Conservation (phyloP, 2,797 vertebrate species). For the Percopsis omiscomaycus region DNA sequence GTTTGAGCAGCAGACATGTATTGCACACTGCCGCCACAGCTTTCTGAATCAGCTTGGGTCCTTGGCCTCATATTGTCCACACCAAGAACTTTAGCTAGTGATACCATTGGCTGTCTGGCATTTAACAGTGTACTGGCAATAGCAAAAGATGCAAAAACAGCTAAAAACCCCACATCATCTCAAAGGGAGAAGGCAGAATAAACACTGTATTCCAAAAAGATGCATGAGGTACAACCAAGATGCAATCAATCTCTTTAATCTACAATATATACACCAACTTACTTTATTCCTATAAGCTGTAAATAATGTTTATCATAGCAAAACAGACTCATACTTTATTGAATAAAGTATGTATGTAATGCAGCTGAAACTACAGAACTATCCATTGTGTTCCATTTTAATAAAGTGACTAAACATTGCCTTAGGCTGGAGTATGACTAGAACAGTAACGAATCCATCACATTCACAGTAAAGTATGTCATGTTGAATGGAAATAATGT, state of each 20-base stretch:
- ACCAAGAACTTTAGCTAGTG: constrained; percentile 9
- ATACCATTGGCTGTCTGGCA: constrained; percentile 24
- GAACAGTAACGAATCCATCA: constrained; percentile 66
- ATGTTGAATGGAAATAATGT: constrained; percentile 32
- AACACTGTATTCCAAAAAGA: neutral
- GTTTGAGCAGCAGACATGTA: neutral
- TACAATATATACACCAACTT: neutral
- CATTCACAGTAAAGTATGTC: constrained; percentile 50
- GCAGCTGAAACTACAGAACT: constrained; percentile 63
- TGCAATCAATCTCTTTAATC: no score
- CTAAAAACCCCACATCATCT: neutral
- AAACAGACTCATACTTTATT: neutral
- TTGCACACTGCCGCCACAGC: no score
- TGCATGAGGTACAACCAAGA: neutral
- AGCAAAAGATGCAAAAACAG: no score
- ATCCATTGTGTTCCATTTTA: constrained; percentile 70
- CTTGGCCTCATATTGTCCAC: no score
- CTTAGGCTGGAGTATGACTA: constrained; percentile 62
- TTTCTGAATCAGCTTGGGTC: no score
- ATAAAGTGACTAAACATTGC: constrained; percentile 75
- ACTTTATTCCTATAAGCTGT: constrained; percentile 46
- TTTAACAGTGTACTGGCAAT: neutral
- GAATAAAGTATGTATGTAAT: constrained; percentile 49
- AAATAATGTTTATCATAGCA: constrained; percentile 36
- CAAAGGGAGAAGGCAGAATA: neutral